Conservation (phyloP, 2,888 invertebrate species). For the Pomacea canaliculata region DNA sequence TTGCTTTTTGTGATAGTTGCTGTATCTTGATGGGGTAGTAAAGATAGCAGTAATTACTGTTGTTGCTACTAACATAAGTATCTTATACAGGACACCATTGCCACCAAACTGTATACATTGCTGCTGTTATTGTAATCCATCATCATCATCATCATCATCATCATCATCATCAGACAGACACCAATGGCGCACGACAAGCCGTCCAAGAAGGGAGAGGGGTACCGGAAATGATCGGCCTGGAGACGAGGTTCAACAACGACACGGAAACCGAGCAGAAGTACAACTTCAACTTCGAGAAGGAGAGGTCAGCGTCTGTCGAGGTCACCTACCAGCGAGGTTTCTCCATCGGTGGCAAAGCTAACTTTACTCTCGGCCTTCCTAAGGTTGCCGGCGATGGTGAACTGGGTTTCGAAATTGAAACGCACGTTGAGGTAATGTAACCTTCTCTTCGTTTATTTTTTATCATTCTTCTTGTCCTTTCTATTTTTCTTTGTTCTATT, state of each 20-base stretch:
- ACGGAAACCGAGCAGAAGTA: slow-evolving; percentile 35
- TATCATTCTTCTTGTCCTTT: neutral
- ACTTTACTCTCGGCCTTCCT: slow-evolving; percentile 37
- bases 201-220: slow-evolving; percentile 7
- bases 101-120: too few relatives aligned
- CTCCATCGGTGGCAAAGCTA: slow-evolving; percentile 37
- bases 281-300: slow-evolving; percentile 36
- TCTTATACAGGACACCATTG: too few relatives aligned
- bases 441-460: neutral
- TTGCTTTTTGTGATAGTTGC: too few relatives aligned
- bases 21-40: too few relatives aligned
- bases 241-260: slow-evolving; percentile 37
- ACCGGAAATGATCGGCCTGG: slow-evolving; percentile 29
- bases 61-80: too few relatives aligned
- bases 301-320: slow-evolving; percentile 28
- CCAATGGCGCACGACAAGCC: slow-evolving; percentile 1
- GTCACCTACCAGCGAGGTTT: slow-evolving; percentile 40
- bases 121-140: too few relatives aligned
- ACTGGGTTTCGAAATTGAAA: slow-evolving; percentile 18
- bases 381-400: slow-evolving; percentile 19
- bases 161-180: neutral
- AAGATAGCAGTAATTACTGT: too few relatives aligned
- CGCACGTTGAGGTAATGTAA: slow-evolving; percentile 5
- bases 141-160: neutral
- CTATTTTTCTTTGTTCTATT: neutral